Conservation (phyloP, 1,140 invertebrate species). For the Mylabris phalerata region DNA sequence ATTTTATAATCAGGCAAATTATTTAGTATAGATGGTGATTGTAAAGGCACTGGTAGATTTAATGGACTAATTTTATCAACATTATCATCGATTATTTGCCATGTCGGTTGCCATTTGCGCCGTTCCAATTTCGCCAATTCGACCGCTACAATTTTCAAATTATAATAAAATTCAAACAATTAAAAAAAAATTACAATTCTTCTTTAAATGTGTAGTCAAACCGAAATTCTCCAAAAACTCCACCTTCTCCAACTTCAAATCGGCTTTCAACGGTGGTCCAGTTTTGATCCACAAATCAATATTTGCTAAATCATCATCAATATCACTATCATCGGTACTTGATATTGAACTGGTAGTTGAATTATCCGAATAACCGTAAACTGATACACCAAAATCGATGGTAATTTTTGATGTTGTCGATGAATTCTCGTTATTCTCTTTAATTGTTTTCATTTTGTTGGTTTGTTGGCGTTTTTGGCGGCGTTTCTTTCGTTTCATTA, state of each 20-base stretch:
- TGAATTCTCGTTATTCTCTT: not conserved
- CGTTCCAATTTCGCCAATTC: slow-evolving; percentile 35
- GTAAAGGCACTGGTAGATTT: slow-evolving; percentile 36
- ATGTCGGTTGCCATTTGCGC: slow-evolving; percentile 32
- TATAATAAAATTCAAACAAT: not conserved
- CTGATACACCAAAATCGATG: slow-evolving; percentile 24
- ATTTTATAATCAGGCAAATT: slow-evolving; percentile 26
- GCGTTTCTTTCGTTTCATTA: slow-evolving; percentile 21
- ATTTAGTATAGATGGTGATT: slow-evolving; percentile 30
- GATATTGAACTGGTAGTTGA: slow-evolving; percentile 22
- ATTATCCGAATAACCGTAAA: slow-evolving; percentile 28
- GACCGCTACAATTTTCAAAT: slow-evolving; percentile 18
- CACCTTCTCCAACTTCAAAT: slow-evolving; percentile 26
- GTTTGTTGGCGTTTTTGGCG: slow-evolving; percentile 11
- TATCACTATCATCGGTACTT: slow-evolving; percentile 31
- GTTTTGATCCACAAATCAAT: slow-evolving; percentile 33
- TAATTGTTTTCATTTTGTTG: slow-evolving; percentile 16
- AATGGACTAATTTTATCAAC: slow-evolving; percentile 22
- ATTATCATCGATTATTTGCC: slow-evolving; percentile 13
- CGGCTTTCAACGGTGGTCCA: slow-evolving; percentile 29
- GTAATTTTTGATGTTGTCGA: slow-evolving; percentile 12
- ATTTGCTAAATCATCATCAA: not conserved
- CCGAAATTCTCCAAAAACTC: slow-evolving; percentile 34
- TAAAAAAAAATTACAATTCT: slow-evolving; percentile 32
- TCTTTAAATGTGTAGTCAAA: slow-evolving; percentile 32